A percentile compares a stretch with the other conserved stretches of the same genome.
phyloP scores from a whole-genome alignment of 2,888 invertebrate species.

The Prenolepis imparis region DNA sequence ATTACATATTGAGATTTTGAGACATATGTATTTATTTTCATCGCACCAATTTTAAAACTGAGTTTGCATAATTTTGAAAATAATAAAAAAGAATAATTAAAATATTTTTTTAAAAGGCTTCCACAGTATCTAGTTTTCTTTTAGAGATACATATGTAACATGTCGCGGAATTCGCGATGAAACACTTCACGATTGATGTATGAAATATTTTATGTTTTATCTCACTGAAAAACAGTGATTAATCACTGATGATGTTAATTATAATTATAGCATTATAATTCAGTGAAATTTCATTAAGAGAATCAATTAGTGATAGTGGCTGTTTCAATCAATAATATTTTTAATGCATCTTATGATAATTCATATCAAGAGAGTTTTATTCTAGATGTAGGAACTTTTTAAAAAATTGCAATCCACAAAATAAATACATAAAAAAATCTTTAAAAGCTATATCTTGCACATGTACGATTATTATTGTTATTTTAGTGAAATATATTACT shows the following conservation, averaged over 20 bases:
- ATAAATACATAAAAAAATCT: background rate
- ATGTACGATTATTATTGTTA: background rate
- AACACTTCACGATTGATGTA: too few relatives aligned
- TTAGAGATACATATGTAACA: background rate
- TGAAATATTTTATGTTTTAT: too few relatives aligned
- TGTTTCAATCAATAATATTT: background rate
- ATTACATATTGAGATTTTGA: background rate
- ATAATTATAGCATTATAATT: background rate
- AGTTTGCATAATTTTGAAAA: background rate
- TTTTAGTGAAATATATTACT: background rate
- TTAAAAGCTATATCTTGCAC: background rate
- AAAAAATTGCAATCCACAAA: background rate
- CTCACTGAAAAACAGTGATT: too few relatives aligned
- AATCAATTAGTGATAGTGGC: background rate
- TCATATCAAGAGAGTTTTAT: too few relatives aligned
- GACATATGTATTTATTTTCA: background rate
- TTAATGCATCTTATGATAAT: background rate
- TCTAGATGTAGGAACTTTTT: background rate
- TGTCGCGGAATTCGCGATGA: too few relatives aligned
- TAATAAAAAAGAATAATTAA: background rate
- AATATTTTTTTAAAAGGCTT: background rate
- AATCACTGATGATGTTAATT: too few relatives aligned
- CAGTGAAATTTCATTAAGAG: background rate
- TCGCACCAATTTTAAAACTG: background rate
- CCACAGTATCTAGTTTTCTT: too few relatives aligned